phyloP scores from a whole-genome alignment of 2,888 invertebrate genomes.

The Fragum whitleyi region DNA sequence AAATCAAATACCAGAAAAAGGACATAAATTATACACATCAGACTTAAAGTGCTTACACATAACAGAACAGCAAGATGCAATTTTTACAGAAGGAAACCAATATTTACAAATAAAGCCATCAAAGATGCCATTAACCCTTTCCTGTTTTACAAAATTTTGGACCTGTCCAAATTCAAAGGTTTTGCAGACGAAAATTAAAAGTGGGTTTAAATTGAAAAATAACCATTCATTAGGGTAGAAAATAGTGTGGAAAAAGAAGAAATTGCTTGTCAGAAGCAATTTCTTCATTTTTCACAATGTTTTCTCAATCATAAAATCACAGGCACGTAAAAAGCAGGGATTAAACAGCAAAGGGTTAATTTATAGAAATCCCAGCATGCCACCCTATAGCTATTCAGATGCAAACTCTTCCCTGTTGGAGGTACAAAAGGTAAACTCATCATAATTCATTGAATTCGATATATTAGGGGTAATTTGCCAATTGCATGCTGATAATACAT shows the following conservation, averaged over 20 bases:
- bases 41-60: conserved; percentile 1
- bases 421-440: conserved; percentile 22
- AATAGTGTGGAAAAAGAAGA: no score
- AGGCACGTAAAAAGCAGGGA: no score
- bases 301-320: no score
- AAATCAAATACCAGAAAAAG: background rate
- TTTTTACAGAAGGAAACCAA: conserved; percentile 36
- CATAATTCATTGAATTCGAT: conserved; percentile 16
- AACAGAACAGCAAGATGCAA: conserved; percentile 28
- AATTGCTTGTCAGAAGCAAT: no score
- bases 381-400: conserved; percentile 3
- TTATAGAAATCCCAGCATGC: conserved; percentile 32
- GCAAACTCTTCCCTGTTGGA: conserved; percentile 14
- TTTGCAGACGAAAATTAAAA: no score
- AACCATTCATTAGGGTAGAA: no score
- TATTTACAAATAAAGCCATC: conserved; percentile 42
- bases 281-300: no score
- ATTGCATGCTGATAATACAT: conserved; percentile 17
- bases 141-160: no score
- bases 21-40: background rate
- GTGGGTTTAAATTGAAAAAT: no score
- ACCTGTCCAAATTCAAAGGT: no score
- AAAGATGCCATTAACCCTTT: conserved; percentile 36
- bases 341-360: no score
- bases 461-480: conserved; percentile 25